Base-by-base conservation (phyloP, 2,797 vertebrate genomes). In the Harpagifer antarcticus region DNA sequence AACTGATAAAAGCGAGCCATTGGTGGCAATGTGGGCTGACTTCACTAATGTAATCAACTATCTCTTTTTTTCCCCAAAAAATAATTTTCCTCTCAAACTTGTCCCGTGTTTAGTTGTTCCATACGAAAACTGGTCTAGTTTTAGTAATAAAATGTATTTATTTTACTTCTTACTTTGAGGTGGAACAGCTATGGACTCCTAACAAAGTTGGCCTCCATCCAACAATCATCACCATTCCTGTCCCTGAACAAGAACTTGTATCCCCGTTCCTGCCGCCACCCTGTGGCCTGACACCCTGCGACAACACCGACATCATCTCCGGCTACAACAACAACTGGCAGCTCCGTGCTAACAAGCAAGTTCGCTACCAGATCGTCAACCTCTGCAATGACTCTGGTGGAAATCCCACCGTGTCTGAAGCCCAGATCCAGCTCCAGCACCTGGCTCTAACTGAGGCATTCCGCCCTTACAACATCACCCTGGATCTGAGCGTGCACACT, bases 341-440 rank as follows among this genome's bases (percentile, higher is more conserved):
- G 0, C 95, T 99, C 54, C 94, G 96, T 4, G 72, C 90, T 0
- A 87, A 93, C 83, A 99, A 98, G 84, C 91, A 44, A 14, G 69
- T 99, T 40, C 95, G 93, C 4, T 99, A 99, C 89, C 93, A 94
- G 6, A 95, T 99, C n/a, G 95, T 99, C n/a, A 99, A 98, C 82
- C 78, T 99, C 58, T 95, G 87, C 0, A 86, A 96, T 0, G 95
- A 98, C 0, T 87, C 95, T 0, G 97, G 97, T 0, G 84, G 86
- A 13, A 91, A 94, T 53, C 97, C 98, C 0, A 97, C 93, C 0
- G 96, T 99, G 71, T 95, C 92, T 0, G 68, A 85, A 54, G 89
- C 92, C 57, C 97, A 99, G 92, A 95, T 99, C 15, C 76, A 85
- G 37, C 85, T 90, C 48, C 98, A 99, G 23, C 97, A 99, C 71